A percentile compares a stretch with the other conserved stretches of the same genome.
phyloP scores from a whole-genome alignment of 2,113 vertebrate species.

The Callipepla californica region DNA sequence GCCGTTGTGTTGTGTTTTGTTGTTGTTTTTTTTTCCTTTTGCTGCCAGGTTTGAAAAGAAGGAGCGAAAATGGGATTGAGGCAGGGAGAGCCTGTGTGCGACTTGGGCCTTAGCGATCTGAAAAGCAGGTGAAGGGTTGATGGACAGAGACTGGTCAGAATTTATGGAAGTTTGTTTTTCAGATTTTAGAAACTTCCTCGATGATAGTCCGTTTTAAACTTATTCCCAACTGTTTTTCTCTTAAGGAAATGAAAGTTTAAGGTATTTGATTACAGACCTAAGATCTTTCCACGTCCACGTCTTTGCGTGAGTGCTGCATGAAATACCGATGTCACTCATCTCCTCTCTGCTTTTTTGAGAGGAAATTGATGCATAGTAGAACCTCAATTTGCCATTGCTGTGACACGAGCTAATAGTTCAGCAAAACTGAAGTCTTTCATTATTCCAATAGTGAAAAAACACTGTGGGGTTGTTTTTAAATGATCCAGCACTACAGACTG shows the following conservation, averaged over 20 bases:
- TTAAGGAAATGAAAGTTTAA: slow-evolving; percentile 49
- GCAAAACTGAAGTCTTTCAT: slow-evolving; percentile 15
- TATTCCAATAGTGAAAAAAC: slow-evolving; percentile 4
- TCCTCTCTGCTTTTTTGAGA: slow-evolving; percentile 31
- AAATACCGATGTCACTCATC: slow-evolving; percentile 10
- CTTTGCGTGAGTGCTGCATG: not conserved
- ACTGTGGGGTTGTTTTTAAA: not conserved
- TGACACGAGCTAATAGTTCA: not conserved
- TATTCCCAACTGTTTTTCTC: slow-evolving; percentile 26
- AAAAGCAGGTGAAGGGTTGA: slow-evolving; percentile 32
- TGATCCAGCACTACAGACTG: not conserved
- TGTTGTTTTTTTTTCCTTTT: not conserved
- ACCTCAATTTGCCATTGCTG: not conserved
- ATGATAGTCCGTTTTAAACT: not conserved
- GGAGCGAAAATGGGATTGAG: slow-evolving; percentile 6
- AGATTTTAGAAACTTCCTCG: slow-evolving; percentile 21
- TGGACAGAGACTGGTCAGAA: slow-evolving; percentile 2
- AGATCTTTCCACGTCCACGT: not conserved
- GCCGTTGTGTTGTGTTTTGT: not conserved
- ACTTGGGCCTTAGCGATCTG: not conserved
- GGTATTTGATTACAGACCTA: slow-evolving; percentile 42
- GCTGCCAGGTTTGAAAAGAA: slow-evolving; percentile 26
- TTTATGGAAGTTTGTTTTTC: not conserved
- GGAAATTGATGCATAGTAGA: not conserved
- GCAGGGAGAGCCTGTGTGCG: not conserved